Evolutionary conservation across 2,888 invertebrate genomes (phyloP).

Genomic region (Alloscopus bannaensis): DNA sequence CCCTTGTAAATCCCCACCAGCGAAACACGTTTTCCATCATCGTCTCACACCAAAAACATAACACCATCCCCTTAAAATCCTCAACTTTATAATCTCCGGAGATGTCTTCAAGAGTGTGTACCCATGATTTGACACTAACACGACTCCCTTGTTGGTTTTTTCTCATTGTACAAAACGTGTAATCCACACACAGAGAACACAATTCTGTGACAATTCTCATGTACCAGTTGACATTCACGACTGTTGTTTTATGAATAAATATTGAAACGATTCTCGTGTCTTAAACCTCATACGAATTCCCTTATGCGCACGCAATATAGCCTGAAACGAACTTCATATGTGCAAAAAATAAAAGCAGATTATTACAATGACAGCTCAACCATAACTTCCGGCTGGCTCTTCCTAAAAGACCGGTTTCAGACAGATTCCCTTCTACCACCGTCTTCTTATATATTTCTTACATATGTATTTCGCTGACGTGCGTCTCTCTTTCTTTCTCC

Average conservation of each 20-base stretch:
- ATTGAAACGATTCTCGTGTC: not conserved
- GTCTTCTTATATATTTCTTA: constrained; percentile 17
- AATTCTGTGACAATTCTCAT: constrained; percentile 6
- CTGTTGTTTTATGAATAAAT: constrained; percentile 16
- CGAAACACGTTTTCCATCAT: constrained; percentile 51
- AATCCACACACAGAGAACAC: not conserved
- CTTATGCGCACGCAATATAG: not conserved
- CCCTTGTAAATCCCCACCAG: constrained; percentile 7
- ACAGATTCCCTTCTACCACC: constrained; percentile 43
- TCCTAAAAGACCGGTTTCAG: constrained; percentile 66
- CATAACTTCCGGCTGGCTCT: constrained; percentile 68
- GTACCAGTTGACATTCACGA: not conserved
- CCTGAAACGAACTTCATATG: not conserved
- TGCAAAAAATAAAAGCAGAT: constrained; percentile 45
- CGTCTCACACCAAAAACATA: no score
- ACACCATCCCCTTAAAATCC: no score
- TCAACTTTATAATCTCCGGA: constrained; percentile 12
- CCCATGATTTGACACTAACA: constrained; percentile 53
- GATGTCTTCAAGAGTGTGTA: constrained; percentile 38
- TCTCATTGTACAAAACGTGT: not conserved
- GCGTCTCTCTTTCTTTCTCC: not conserved
- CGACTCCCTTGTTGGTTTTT: constrained; percentile 12
- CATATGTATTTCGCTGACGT: not conserved
- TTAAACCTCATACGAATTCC: not conserved
- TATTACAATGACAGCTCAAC: constrained; percentile 63